A percentile compares a stretch with the other conserved stretches of the same genome.
These are phyloP conservation scores for Caretta caretta DNA, from an alignment of 2,113 vertebrate species.

Conservation along the genomic window DNA sequence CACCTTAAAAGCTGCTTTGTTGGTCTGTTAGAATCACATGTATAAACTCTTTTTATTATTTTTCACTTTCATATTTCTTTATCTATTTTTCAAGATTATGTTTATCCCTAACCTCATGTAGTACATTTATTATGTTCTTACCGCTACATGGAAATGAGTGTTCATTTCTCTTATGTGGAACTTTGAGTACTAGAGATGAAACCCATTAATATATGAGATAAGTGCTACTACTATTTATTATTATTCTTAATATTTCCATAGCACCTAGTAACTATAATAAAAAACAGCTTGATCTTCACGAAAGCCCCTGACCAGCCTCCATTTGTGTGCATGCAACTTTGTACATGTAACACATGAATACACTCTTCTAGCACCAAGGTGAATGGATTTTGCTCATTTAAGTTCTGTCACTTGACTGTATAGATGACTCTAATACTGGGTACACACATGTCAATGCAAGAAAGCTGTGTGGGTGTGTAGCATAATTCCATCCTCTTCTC, in stretches of 20 bases:
- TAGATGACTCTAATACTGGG: background rate
- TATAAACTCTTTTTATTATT: background rate
- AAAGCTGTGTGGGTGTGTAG: background rate
- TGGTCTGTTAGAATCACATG: background rate
- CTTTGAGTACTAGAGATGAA: background rate
- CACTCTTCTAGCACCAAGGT: background rate
- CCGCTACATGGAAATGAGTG: background rate
- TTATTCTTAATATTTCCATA: background rate
- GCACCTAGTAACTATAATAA: background rate
- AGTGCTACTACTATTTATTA: background rate
- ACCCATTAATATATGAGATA: background rate
- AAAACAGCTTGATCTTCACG: background rate
- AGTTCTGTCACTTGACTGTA: accelerated
- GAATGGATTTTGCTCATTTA: background rate
- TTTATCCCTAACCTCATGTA: background rate
- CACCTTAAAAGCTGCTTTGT: background rate
- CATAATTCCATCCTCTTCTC: accelerated
- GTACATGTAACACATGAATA: accelerated
- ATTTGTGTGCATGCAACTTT: accelerated
- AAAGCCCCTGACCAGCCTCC: background rate
- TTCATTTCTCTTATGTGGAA: background rate
- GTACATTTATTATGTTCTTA: background rate
- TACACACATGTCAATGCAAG: background rate
- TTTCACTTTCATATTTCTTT: background rate
- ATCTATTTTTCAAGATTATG: background rate